A percentile compares a stretch with the other conserved stretches of the same genome.
These are phyloP conservation scores for Aphrophora alni DNA, from an alignment of 2,888 invertebrate genomes.

Conservation along the genomic window DNA sequence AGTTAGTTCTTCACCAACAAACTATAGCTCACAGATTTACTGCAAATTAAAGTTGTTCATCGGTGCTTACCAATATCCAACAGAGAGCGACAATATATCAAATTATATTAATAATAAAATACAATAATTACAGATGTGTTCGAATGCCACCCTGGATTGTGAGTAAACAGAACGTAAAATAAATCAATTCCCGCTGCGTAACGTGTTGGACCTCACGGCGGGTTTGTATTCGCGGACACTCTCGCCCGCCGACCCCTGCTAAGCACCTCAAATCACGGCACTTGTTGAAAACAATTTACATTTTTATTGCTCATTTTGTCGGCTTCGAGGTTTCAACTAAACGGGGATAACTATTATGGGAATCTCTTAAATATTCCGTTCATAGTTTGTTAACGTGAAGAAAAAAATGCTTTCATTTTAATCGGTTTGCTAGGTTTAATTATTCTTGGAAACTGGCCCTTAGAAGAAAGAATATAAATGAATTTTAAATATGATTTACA, in stretches of 20 bases:
- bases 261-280: slow-evolving; percentile 30
- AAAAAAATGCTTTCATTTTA: background rate
- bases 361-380: slow-evolving; percentile 27
- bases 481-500: too few relatives aligned
- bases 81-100: slow-evolving; percentile 8
- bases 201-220: background rate
- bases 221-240: slow-evolving; percentile 3
- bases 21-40: slow-evolving; percentile 30
- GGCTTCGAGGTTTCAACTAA: slow-evolving; percentile 20
- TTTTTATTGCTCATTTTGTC: slow-evolving; percentile 43
- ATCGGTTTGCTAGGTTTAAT: background rate
- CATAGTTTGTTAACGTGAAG: background rate
- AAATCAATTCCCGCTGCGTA: slow-evolving; percentile 29
- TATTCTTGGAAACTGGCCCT: background rate
- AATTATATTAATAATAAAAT: slow-evolving; percentile 35
- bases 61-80: background rate
- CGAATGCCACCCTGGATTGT: slow-evolving; percentile 27
- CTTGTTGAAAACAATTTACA: slow-evolving; percentile 43
- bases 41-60: slow-evolving; percentile 17
- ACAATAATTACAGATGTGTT: slow-evolving; percentile 35
- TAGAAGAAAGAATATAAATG: background rate
- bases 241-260: slow-evolving; percentile 30
- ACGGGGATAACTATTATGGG: slow-evolving; percentile 35
- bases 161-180: slow-evolving; percentile 29
- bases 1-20: slow-evolving; percentile 7